Base-by-base conservation (phyloP, 2,888 invertebrate genomes). In the Subacronicta megacephala region DNA sequence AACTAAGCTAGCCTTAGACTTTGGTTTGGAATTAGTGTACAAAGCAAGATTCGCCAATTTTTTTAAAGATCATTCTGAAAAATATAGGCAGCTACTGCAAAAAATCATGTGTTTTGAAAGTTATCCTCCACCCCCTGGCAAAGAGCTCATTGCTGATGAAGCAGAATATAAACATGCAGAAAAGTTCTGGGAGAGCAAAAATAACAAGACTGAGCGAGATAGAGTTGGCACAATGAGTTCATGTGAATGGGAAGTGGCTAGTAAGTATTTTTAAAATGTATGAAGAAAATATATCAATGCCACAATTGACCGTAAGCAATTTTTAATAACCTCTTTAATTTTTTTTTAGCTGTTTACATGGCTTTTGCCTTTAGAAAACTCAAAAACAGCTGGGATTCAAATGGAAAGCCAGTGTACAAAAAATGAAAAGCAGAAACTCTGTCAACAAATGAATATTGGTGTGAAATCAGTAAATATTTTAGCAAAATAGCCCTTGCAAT, bases 171-270 rank as follows among this genome's bases (percentile, higher is more conserved):
- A 92, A 40, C 97, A 98, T 93, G 97, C 97, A 3, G 94, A 95
- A 60, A 90, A 95, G 43, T 96, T 95, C 82, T 89, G 95, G 79
- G 92, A 90, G 15, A 80, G 92, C 72, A 76, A 89, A 68, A 83
- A 90, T 61, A 77, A 89, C 36, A 85, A 85, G 65, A 77, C 80
- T 67, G 87, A 89, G n/a, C 85, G 85, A 51, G 86, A 89, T 38
- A 81, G 90, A 42, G 88, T 97, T 71, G 98, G 99, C 10, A 99
- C 99, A 2, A 95, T 99, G 77, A 98, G 98, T 10, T 95, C 95
- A 76, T 95, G 97, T 38, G 99, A 99, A 90, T 99, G 99, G 99
- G 98, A 99, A 92, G 98, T 97, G 62, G 96, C 97, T 67, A 97
- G 98, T 98, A 93, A 96, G 97, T 96, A 62, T 9, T 9, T 13